These are phyloP conservation scores for Anguilla rostrata DNA, from an alignment of 2,113 vertebrate genomes.

Conservation along the genomic window DNA sequence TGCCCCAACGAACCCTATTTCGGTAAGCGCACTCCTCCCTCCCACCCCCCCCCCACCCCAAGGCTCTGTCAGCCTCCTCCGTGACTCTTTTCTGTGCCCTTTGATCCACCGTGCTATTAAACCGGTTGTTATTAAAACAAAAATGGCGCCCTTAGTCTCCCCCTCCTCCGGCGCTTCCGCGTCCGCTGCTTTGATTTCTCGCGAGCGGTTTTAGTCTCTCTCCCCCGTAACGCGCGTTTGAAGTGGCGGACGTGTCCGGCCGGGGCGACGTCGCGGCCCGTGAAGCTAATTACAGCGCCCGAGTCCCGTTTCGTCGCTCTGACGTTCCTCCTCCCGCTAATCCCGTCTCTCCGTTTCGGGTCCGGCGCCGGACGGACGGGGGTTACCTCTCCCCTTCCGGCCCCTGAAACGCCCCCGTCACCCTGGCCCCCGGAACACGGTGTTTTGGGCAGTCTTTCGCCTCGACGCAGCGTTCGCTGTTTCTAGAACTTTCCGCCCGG, in stretches of 20 bases:
- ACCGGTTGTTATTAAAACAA: background rate
- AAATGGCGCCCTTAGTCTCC: background rate
- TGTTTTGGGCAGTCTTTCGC: conserved; percentile 26
- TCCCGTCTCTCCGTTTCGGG: conserved; percentile 37
- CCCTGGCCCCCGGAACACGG: conserved; percentile 26
- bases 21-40: conserved; percentile 67
- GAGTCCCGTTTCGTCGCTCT: conserved; percentile 28
- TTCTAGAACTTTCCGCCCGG: conserved; percentile 1
- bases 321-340: conserved; percentile 39
- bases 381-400: conserved; percentile 2
- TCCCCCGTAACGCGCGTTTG: background rate
- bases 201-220: no score
- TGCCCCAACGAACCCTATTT: conserved; percentile 97
- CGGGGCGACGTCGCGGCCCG: background rate
- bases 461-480: conserved; percentile 24
- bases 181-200: background rate
- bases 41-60: background rate
- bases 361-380: conserved; percentile 3
- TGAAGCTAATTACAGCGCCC: conserved; percentile 40
- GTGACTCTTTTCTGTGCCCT: background rate
- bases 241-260: background rate
- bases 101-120: background rate
- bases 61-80: background rate
- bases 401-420: conserved; percentile 21
- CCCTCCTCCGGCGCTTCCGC: background rate